Conservation (phyloP, 2,113 vertebrate species). For the Salvelinus namaycush region DNA sequence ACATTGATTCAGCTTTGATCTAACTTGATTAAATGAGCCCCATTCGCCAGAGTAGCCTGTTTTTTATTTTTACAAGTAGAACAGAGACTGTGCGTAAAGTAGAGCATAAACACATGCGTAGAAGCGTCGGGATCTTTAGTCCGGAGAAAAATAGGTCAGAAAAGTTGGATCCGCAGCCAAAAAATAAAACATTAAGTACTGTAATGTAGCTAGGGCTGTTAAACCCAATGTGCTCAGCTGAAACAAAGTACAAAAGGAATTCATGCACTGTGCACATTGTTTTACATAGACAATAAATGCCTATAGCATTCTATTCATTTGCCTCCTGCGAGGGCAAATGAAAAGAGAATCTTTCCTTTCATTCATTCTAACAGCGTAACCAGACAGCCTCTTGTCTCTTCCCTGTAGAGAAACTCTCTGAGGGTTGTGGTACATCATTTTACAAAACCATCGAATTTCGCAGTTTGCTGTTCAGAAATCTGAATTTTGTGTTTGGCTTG, state of each 20-base stretch:
- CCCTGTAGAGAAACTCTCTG: background rate
- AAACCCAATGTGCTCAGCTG: background rate
- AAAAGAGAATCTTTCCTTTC: constrained; percentile 47
- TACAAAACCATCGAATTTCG: background rate
- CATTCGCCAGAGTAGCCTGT: too few species aligned
- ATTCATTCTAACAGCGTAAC: constrained; percentile 50
- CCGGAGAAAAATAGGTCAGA: too few species aligned
- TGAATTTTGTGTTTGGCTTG: constrained; percentile 23
- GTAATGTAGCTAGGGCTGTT: background rate
- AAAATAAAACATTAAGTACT: background rate
- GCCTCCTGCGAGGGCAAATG: constrained; percentile 49
- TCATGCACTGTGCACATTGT: constrained; percentile 25
- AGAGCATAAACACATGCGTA: too few species aligned
- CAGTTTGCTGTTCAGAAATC: constrained; percentile 7
- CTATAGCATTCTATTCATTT: constrained; percentile 34
- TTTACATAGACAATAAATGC: constrained; percentile 38
- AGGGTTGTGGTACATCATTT: constrained; percentile 17
- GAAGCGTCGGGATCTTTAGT: too few species aligned
- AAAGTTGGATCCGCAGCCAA: too few species aligned
- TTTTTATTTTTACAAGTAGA: too few species aligned
- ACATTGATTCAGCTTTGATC: too few species aligned
- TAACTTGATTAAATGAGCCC: too few species aligned
- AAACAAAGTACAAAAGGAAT: constrained; percentile 13
- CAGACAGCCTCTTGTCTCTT: constrained; percentile 23
- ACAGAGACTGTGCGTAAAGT: too few species aligned